phyloP scores from a whole-genome alignment of 2,888 invertebrate genomes.

The Lasioglossum leucozonium region DNA sequence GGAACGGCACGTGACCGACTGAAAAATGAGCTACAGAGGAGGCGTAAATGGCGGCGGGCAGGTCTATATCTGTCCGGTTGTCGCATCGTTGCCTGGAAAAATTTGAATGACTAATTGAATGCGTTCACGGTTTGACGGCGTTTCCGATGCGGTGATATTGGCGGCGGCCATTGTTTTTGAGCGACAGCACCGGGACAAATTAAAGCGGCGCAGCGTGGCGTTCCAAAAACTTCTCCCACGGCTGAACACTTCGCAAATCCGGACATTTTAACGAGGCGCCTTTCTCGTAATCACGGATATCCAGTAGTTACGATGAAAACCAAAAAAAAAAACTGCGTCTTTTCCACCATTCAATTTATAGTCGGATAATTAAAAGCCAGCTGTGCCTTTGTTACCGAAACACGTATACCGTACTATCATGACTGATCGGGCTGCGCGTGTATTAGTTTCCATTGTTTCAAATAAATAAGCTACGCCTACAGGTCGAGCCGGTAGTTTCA shows the following conservation, averaged over 20 bases:
- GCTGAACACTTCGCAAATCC: neutral
- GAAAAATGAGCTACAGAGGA: neutral
- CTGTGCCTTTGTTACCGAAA: neutral
- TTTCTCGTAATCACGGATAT: neutral
- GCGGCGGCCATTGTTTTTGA: neutral
- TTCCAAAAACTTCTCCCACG: neutral
- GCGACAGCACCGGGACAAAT: neutral
- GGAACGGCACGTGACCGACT: neutral
- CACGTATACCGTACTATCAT: neutral
- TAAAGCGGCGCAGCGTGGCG: neutral
- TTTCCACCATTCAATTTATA: neutral
- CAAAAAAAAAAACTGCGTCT: neutral
- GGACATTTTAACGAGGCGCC: too few relatives aligned
- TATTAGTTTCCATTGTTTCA: neutral
- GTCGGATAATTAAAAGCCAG: neutral
- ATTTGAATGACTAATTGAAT: conserved; percentile 8
- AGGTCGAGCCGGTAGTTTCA: too few relatives aligned
- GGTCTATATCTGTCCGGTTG: neutral
- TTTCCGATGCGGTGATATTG: neutral
- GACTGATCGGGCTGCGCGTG: neutral
- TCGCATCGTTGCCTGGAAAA: neutral
- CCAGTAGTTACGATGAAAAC: neutral
- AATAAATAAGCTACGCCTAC: neutral
- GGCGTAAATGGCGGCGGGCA: neutral
- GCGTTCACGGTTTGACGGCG: neutral